A percentile compares a stretch with the other conserved stretches of the same genome.
Evolutionary conservation across 2,797 vertebrate genomes (phyloP).

Genomic region (Rhinella marina): DNA sequence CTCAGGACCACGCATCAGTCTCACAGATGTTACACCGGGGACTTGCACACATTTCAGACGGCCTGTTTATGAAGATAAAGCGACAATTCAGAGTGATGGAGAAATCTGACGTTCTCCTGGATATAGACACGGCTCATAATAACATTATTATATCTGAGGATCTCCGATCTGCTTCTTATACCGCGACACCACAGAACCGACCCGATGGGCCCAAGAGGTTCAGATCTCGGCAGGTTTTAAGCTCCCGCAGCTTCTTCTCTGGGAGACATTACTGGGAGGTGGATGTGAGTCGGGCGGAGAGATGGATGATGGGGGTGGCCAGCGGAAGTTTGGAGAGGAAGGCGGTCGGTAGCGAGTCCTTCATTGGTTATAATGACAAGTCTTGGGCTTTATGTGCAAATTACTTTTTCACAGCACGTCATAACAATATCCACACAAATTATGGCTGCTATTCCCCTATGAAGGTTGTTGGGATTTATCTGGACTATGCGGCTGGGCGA

Average conservation of each 20-base stretch:
- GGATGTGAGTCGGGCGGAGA: not conserved
- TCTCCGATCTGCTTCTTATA: not conserved
- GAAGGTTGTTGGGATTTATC: not conserved
- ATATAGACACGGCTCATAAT: too few relatives aligned
- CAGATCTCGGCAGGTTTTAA: not conserved
- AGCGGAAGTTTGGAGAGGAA: conserved; percentile 3
- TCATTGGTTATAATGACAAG: not conserved
- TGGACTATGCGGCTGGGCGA: not conserved
- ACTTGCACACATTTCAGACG: too few relatives aligned
- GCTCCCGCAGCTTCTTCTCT: not conserved
- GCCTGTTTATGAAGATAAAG: too few relatives aligned
- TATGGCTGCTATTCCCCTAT: not conserved
- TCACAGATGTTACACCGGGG: too few relatives aligned
- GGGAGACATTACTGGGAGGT: conserved; percentile 25
- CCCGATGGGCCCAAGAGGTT: not conserved
- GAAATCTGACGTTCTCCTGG: too few relatives aligned
- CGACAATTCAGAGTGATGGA: too few relatives aligned
- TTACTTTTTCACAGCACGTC: not conserved
- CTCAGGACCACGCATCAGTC: too few relatives aligned
- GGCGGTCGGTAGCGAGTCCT: not conserved
- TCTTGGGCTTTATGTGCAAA: not conserved
- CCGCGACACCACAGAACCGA: not conserved
- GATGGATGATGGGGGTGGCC: conserved; percentile 23
- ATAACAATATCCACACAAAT: not conserved
- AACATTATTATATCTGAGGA: not conserved